These are phyloP conservation scores for Rhynchophorus ferrugineus DNA, from an alignment of 1,140 invertebrate genomes.

Conservation along the genomic window DNA sequence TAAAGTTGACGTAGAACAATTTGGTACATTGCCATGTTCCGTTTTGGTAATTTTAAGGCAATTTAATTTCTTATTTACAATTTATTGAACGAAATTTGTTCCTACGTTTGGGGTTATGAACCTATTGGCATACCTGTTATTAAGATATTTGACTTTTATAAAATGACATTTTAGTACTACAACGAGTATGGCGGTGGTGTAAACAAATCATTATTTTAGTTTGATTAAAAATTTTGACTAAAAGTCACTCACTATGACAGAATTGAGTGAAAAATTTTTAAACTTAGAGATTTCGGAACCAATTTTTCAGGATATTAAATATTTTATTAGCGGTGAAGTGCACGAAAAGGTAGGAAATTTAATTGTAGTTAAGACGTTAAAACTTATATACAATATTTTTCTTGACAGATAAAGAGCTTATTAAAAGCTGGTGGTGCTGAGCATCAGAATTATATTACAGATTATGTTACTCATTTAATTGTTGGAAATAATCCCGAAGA, in stretches of 20 bases:
- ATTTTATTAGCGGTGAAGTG: conserved; percentile 61
- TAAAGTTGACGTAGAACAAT: too few relatives aligned
- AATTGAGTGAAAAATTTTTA: conserved; percentile 26
- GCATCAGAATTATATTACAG: conserved; percentile 72
- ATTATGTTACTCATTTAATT: conserved; percentile 84
- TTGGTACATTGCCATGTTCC: too few relatives aligned
- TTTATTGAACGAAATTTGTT: too few relatives aligned
- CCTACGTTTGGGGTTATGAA: too few relatives aligned
- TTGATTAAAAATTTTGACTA: conserved; percentile 17
- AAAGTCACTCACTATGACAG: conserved; percentile 26
- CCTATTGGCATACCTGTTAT: too few relatives aligned
- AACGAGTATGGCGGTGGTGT: conserved; percentile 14
- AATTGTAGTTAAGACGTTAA: background rate
- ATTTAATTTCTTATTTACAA: too few relatives aligned
- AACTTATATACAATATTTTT: conserved; percentile 6
- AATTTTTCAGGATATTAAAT: conserved; percentile 59
- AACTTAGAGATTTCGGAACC: conserved; percentile 35
- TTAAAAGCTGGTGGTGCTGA: conserved; percentile 77
- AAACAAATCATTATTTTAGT: conserved; percentile 13
- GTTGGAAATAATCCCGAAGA: conserved; percentile 72
- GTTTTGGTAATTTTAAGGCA: too few relatives aligned
- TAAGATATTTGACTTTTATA: too few relatives aligned
- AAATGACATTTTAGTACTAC: too few relatives aligned
- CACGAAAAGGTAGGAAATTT: conserved; percentile 51
- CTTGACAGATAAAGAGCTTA: conserved; percentile 63